Base-by-base conservation (phyloP, 1,140 invertebrate species). In the Zaprionus vittiger region DNA sequence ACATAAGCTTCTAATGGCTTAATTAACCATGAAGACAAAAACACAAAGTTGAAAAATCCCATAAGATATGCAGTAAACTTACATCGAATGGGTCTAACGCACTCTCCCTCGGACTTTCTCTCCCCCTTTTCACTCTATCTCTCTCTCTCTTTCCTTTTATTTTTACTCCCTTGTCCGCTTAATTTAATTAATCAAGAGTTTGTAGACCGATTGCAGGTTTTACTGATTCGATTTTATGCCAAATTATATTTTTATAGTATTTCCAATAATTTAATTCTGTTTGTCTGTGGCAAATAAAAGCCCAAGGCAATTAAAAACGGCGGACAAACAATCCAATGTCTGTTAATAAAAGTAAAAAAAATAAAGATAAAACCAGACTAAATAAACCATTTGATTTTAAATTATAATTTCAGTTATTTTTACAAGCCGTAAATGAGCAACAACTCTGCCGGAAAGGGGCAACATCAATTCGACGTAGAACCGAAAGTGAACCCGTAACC, bases 381-480 rank as follows among this genome's bases (percentile, higher is more conserved):
- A 24, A 24, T 56, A 62, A 69, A 75, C 64, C 60, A n/a, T 70
- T 75, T 62, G 9, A 63, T 52, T 75, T 71, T 62, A 17, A 34
- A 59, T 60, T 49, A 28, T 66, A 41, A 20, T 78, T 70, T 34
- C 72, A 78, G 76, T 17, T 56, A 47, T 65, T 31, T 75, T 61
- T 65, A 59, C 55, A 59, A 63, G 4, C 62, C 62, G 41, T 76
- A 63, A 77, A 76, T 72, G 73, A 60, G 44, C 62, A 59, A 34
- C 61, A 55, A 22, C 41, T 55, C 73, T 20, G 52, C 38, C 49
- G 52, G 12, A 5, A 41, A 12, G 47, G 26, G 59, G 44, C 34
- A 57, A 52, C 22, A 59, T 44, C 14, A 62, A 65, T 26, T 54
- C 55, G 31, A 34, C 65, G 69, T 49, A 37, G 63, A 49, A 68